phyloP scores from a whole-genome alignment of 2,888 invertebrate species.

The Choristoneura rosaceana region DNA sequence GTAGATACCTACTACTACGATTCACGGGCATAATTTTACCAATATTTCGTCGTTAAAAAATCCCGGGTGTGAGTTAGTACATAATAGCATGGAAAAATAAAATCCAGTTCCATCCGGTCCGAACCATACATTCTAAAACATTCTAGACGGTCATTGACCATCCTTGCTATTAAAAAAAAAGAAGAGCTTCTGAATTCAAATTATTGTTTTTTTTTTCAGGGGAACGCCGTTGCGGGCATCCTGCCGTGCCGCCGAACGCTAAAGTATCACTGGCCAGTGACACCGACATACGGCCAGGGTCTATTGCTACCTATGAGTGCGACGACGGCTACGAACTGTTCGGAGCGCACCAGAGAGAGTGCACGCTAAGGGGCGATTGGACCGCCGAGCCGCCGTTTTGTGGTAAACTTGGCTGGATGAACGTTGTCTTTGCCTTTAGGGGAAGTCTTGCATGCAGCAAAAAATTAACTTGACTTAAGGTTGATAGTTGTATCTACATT shows the following conservation, averaged over 20 bases:
- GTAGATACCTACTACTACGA: too few relatives aligned
- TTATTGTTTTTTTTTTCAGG: constrained; percentile 52
- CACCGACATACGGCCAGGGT: constrained; percentile 82
- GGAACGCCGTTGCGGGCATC: constrained; percentile 90
- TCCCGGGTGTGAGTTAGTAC: too few relatives aligned
- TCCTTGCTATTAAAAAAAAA: too few relatives aligned
- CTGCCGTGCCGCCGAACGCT: constrained; percentile 94
- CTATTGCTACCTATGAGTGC: constrained; percentile 91
- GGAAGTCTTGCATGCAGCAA: too few relatives aligned
- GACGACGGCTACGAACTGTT: constrained; percentile 96
- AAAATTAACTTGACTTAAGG: too few relatives aligned
- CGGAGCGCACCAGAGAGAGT: constrained; percentile 89
- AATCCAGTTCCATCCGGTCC: too few relatives aligned
- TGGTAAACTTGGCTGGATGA: constrained; percentile 14
- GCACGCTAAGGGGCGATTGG: constrained; percentile 91
- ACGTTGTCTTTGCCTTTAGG: not conserved
- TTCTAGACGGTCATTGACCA: too few relatives aligned
- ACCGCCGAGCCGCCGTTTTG: constrained; percentile 86
- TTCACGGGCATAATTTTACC: too few relatives aligned
- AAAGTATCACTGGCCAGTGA: constrained; percentile 87
- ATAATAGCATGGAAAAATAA: too few relatives aligned
- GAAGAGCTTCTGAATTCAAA: not conserved
- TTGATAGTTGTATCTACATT: too few relatives aligned
- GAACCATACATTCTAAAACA: too few relatives aligned
- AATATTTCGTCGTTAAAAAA: too few relatives aligned